These are phyloP conservation scores for Corythaixoides concolor DNA, from an alignment of 2,113 vertebrate genomes.

Conservation along the genomic window DNA sequence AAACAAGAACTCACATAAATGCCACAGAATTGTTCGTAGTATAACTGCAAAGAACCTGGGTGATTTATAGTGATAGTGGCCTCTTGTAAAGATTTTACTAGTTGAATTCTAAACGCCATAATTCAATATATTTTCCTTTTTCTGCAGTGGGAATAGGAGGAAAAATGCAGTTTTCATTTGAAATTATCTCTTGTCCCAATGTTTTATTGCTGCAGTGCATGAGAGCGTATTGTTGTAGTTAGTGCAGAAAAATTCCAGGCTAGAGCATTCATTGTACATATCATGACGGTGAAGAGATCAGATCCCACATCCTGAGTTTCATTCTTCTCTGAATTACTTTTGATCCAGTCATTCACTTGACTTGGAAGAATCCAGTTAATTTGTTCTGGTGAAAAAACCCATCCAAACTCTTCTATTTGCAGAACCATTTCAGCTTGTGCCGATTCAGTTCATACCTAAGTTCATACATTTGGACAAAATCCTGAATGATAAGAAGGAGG, in stretches of 20 bases:
- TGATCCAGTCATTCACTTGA: background rate
- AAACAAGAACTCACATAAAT: background rate
- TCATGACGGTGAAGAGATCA: background rate
- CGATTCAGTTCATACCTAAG: background rate
- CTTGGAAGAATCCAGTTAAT: background rate
- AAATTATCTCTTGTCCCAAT: background rate
- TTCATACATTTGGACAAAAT: slow-evolving; percentile 28
- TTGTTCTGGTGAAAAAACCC: background rate
- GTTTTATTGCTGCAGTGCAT: background rate
- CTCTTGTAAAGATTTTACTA: background rate
- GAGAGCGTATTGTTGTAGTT: background rate
- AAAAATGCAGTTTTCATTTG: background rate
- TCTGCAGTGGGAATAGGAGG: background rate
- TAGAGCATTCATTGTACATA: fast-evolving
- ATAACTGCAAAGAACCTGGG: background rate
- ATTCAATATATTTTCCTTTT: background rate
- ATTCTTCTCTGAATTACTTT: background rate
- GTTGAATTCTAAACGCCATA: background rate
- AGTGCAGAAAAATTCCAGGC: background rate
- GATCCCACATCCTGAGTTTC: background rate
- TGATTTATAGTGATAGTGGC: background rate
- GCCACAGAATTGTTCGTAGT: background rate
- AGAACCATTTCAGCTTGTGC: background rate
- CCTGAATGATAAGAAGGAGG: slow-evolving; percentile 43
- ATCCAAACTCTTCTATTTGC: background rate